Conservation (phyloP, 2,113 vertebrate genomes). For the Aptenodytes forsteri region DNA sequence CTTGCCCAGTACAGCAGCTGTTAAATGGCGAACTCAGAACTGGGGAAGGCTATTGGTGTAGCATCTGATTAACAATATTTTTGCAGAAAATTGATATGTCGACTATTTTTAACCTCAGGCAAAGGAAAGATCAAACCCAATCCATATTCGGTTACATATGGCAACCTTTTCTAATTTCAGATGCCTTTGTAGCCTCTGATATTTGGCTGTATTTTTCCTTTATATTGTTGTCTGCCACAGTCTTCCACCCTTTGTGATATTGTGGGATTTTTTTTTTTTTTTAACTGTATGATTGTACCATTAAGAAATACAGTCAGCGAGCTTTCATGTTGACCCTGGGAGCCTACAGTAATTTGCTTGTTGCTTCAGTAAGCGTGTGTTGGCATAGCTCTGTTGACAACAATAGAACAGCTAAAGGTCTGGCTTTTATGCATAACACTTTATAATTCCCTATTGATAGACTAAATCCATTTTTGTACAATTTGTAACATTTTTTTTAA, state of each 20-base stretch:
- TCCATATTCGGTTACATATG: neutral
- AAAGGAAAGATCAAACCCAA: neutral
- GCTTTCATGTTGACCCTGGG: neutral
- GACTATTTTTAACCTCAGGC: constrained; percentile 14
- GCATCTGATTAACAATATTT: constrained; percentile 9
- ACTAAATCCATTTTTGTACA: neutral
- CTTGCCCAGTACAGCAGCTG: constrained; percentile 46
- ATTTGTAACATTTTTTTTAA: neutral
- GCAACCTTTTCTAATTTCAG: neutral
- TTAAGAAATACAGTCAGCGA: neutral
- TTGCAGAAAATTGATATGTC: neutral
- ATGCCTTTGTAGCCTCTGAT: neutral
- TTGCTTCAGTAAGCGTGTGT: neutral
- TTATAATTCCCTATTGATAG: neutral
- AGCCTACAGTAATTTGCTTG: neutral
- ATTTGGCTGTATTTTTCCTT: neutral
- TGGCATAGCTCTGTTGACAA: neutral
- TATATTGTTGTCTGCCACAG: neutral
- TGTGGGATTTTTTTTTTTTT: neutral
- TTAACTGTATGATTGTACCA: neutral
- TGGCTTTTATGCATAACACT: neutral
- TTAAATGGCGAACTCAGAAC: neutral
- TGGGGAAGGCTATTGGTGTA: neutral
- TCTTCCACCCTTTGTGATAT: neutral
- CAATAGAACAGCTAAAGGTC: neutral